Evolutionary conservation across 2,888 invertebrate genomes (phyloP), one percentile per base, ranked within the genome.

Genomic region (Calameuta filiformis): DNA sequence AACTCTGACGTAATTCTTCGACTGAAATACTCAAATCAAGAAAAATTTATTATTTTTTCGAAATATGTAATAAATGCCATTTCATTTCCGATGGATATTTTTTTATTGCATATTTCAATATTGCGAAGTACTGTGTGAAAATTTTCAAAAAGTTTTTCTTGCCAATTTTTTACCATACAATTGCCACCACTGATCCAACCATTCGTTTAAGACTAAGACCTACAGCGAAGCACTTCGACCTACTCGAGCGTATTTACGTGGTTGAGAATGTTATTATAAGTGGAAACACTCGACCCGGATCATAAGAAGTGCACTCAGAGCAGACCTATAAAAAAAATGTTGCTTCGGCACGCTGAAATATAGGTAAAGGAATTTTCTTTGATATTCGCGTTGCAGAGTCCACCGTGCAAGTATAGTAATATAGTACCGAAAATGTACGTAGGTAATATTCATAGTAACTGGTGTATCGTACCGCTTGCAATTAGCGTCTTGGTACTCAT

Each of bases 261-360:
- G 88, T 87, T 84, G 84, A 86, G 86, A 88, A 89, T 86, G 89
- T 89, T 89, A 85, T 89, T 89, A 87, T 86, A 88, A 88, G 88
- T 87, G 88, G 87, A 88, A 88, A 88, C 84, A 87, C 84, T 84
- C 84, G 71, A 56, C 56, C 56, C 71, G 71, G 71, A 71, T 34
- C 71, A 34, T 71, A 31, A 71, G 33, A 34, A 34, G 33, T 34
- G 71, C 71, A 71, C 71, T 71, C 34, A 3, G 71, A 9, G 23
- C 9, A 9, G 56, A 56, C 56, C 23, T 56, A 56, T 56, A 56
- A 56, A 56, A 56, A 56, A 56, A 56, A 56, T 56, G 56, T 56
- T 23, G 9, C 56, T 23, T 23, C 56, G 56, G 56, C 56, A 56
- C 56, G 23, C 9, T 56, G 23, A 56, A 56, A 23, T 56, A 56